Evolutionary conservation across 2,113 vertebrate species (phyloP).

Genomic region (Strix aluco): DNA sequence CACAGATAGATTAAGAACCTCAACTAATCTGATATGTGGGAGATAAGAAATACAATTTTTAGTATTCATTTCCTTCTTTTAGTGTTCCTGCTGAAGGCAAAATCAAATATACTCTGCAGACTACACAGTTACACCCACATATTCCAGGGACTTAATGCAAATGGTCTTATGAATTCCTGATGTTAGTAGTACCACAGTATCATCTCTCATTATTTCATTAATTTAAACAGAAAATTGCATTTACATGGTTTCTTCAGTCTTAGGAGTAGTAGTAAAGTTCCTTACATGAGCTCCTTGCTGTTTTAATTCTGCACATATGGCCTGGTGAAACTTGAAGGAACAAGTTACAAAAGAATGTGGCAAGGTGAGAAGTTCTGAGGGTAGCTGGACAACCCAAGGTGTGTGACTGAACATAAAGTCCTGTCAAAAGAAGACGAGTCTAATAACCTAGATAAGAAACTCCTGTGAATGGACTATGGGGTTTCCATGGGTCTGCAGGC

Average conservation of each 20-base stretch:
- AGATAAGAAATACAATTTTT: not conserved
- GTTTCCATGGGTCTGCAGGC: not conserved
- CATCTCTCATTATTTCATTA: not conserved
- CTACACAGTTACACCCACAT: not conserved
- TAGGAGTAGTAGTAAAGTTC: not conserved
- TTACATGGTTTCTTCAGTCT: not conserved
- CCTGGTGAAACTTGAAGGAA: not conserved
- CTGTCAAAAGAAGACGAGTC: not conserved
- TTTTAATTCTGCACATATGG: not conserved
- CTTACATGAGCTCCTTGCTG: not conserved
- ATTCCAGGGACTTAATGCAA: not conserved
- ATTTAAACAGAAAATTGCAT: not conserved
- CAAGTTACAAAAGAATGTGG: not conserved
- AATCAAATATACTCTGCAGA: not conserved
- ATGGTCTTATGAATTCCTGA: not conserved
- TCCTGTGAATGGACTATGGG: not conserved
- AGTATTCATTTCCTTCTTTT: not conserved
- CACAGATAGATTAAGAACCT: not conserved
- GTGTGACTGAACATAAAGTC: not conserved
- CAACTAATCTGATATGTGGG: not conserved
- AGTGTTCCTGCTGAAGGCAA: not conserved
- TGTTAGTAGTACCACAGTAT: not conserved
- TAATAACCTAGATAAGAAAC: not conserved
- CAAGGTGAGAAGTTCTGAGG: not conserved
- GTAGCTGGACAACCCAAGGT: not conserved